phyloP scores from a whole-genome alignment of 2,797 vertebrate genomes.

The Spinibarbus caldwelli region DNA sequence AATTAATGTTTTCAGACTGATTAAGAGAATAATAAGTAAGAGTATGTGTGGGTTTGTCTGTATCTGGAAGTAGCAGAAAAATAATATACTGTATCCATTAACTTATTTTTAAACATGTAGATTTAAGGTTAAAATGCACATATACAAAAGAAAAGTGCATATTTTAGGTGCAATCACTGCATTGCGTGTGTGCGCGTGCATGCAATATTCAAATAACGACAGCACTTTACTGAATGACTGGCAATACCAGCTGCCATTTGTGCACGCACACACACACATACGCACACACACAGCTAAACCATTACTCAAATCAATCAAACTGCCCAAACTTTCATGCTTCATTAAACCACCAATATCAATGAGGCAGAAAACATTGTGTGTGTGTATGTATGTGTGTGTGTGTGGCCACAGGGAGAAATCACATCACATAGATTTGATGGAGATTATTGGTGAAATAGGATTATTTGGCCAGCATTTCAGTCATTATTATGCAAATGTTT shows the following conservation, averaged over 20 bases:
- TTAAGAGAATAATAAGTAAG: neutral
- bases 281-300: slow-evolving; percentile 9
- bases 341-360: slow-evolving; percentile 26
- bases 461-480: slow-evolving; percentile 44
- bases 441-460: slow-evolving; percentile 48
- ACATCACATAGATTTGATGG: slow-evolving; percentile 35
- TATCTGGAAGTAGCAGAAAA: neutral
- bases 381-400: neutral
- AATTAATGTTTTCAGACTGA: no score
- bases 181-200: neutral
- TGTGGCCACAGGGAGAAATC: slow-evolving; percentile 6
- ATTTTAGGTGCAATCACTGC: neutral
- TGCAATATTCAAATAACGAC: slow-evolving; percentile 13
- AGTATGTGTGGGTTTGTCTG: neutral
- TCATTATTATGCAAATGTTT: slow-evolving; percentile 38
- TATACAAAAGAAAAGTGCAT: neutral
- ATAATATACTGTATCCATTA: neutral
- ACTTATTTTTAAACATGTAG: neutral
- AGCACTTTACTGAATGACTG: slow-evolving; percentile 23
- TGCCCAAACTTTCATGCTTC: slow-evolving; percentile 11
- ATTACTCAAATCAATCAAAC: slow-evolving; percentile 33
- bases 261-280: neutral
- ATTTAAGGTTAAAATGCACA: neutral
- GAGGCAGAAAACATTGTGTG: slow-evolving; percentile 23
- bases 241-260: slow-evolving; percentile 17